These are phyloP conservation scores for Odobenus rosmarus DNA, from an alignment of 2,113 vertebrate genomes.

Conservation along the genomic window DNA sequence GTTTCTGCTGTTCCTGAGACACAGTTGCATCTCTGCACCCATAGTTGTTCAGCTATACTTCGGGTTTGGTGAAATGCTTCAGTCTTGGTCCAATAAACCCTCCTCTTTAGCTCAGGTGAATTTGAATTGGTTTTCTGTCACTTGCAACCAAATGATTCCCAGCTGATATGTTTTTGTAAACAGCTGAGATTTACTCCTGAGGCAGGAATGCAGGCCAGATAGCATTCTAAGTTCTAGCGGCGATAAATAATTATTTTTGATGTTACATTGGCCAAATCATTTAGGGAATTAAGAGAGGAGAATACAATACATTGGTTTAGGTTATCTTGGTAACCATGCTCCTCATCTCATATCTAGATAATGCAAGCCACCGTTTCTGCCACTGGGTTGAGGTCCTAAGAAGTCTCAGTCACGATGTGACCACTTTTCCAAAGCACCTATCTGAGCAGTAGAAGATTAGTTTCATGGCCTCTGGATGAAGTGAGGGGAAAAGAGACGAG, in stretches of 20 bases:
- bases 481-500: neutral
- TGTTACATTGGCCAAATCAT: neutral
- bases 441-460: neutral
- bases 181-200: conserved; percentile 19
- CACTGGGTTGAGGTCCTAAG: neutral
- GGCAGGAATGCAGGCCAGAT: neutral
- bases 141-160: neutral
- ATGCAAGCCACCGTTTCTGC: neutral
- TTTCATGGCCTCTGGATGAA: conserved; percentile 43
- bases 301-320: neutral
- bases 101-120: neutral
- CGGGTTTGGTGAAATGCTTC: conserved; percentile 38
- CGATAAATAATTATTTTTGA: neutral
- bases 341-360: neutral
- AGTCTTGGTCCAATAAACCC: neutral
- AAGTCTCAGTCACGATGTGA: neutral
- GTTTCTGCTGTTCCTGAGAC: neutral
- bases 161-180: neutral
- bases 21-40: neutral
- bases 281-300: neutral
- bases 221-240: conserved; percentile 20
- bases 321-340: neutral
- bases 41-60: neutral
- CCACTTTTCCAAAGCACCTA: neutral
- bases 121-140: conserved; percentile 22